Base-by-base conservation (phyloP, 2,113 vertebrate species). In the Prochilodus magdalenae region DNA sequence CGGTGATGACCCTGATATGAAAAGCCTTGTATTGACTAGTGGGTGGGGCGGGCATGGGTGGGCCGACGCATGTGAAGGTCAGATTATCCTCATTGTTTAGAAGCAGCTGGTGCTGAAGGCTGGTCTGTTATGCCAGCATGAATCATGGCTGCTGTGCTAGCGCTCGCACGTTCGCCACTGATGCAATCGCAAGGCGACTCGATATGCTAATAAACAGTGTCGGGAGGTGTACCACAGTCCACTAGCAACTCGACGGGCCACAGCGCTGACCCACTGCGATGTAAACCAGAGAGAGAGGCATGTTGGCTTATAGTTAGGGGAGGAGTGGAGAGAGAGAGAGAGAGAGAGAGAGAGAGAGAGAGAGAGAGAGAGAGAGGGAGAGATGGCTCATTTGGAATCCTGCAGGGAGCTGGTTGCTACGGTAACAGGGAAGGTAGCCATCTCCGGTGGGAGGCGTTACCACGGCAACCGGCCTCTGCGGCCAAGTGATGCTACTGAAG, bases 391-490 rank as follows among this genome's bases (percentile, higher is more conserved):
- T 89, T 91, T 90, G 86, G 89, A 92, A 93, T 94, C 92, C 93
- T 93, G 89, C 90, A 84, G 93, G 91, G 93, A 94, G 88, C 88
- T 88, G 88, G 95, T 95, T 93, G 93, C 93, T 92, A 95, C 87
- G 89, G 94, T 91, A 95, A 95, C 94, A 91, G 86, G 89, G 90
- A 92, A 93, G 92, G 94, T 94, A 94, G 89, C 90, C 83, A 89
- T 90, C 90, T 95, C 93, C 89, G 88, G 89, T 93, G 94, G 93
- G 94, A 93, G 89, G 91, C 82, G 93, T 94, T 94, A 86, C 93
- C 92, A 93, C 88, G 88, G 92, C 88, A 94, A 94, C 94, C 88
- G 86, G 89, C 91, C 92, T 94, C 86, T 81, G 89, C 87, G 92
- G 90, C 91, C 91, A 90, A 94, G 86, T 92, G 92, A 95, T 93